Percentiles rank a stretch among this genome's conserved stretches.
Conservation (phyloP, 2,888 invertebrate genomes). For the Drosophila formosana region DNA sequence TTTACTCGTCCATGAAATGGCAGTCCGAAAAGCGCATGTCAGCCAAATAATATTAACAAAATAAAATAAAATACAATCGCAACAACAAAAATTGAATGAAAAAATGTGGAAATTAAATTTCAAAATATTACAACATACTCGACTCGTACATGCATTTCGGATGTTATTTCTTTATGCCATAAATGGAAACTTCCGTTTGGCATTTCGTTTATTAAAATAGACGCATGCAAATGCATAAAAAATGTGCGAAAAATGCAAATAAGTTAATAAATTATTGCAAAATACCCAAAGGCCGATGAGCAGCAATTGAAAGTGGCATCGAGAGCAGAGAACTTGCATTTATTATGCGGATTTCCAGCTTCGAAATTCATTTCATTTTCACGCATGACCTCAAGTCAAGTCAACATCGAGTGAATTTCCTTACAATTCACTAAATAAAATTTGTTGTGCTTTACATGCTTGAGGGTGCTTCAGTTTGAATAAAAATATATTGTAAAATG, state of each 20-base stretch:
- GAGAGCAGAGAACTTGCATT: slow-evolving; percentile 4
- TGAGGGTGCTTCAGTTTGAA: background rate
- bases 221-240: slow-evolving; percentile 6
- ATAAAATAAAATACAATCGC: slow-evolving; percentile 8
- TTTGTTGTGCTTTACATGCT: background rate
- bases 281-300: slow-evolving; percentile 8
- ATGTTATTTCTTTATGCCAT: slow-evolving; percentile 26
- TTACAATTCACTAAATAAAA: background rate
- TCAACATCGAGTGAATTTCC: background rate
- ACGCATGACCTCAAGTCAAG: slow-evolving; percentile 45
- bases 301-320: slow-evolving; percentile 1
- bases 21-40: slow-evolving; percentile 34
- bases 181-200: slow-evolving; percentile 41
- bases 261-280: slow-evolving; percentile 6
- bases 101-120: slow-evolving; percentile 11
- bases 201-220: slow-evolving; percentile 19
- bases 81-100: background rate
- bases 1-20: slow-evolving; percentile 45
- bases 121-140: slow-evolving; percentile 22
- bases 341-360: slow-evolving; percentile 7
- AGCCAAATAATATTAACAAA: slow-evolving; percentile 25
- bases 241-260: slow-evolving; percentile 17
- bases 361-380: slow-evolving; percentile 52
- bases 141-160: slow-evolving; percentile 8
- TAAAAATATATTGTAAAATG: background rate